Conservation (phyloP, 2,113 vertebrate species). For the Callipepla californica region DNA sequence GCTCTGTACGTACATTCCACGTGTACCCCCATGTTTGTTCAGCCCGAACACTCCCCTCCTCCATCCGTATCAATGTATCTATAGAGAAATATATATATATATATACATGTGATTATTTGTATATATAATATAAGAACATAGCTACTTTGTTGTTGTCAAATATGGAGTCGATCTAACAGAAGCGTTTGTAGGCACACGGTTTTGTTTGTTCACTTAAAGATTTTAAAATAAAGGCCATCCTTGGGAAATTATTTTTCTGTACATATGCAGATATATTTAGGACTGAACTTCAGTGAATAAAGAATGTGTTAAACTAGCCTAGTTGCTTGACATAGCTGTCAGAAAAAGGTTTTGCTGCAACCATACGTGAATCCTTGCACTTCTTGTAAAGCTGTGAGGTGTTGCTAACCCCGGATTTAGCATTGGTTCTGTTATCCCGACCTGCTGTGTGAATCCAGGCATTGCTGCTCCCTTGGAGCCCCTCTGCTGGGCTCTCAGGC, state of each 20-base stretch:
- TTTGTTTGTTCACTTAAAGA: conserved; percentile 55
- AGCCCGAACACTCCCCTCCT: neutral
- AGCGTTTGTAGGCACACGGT: conserved; percentile 10
- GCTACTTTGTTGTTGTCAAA: conserved; percentile 6
- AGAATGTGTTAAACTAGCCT: neutral
- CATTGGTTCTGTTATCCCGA: neutral
- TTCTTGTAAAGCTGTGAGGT: neutral
- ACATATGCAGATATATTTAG: conserved; percentile 72
- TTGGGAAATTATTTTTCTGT: conserved; percentile 77
- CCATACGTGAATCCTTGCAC: rapidly evolving
- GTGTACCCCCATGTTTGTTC: neutral
- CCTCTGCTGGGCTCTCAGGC: neutral
- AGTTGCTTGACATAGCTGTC: neutral
- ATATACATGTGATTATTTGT: conserved; percentile 33
- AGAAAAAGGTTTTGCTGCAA: neutral
- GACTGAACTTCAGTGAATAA: conserved; percentile 71
- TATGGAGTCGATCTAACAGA: conserved; percentile 35
- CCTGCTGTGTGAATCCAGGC: neutral
- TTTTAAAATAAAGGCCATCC: conserved; percentile 60
- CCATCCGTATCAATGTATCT: neutral
- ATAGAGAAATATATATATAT: neutral
- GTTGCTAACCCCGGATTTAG: neutral
- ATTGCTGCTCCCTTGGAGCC: neutral
- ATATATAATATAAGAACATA: neutral
- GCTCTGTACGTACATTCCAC: neutral